phyloP scores from a whole-genome alignment of 37 sponge, comb jelly and placozoan species.

The Axinella damicornis region DNA sequence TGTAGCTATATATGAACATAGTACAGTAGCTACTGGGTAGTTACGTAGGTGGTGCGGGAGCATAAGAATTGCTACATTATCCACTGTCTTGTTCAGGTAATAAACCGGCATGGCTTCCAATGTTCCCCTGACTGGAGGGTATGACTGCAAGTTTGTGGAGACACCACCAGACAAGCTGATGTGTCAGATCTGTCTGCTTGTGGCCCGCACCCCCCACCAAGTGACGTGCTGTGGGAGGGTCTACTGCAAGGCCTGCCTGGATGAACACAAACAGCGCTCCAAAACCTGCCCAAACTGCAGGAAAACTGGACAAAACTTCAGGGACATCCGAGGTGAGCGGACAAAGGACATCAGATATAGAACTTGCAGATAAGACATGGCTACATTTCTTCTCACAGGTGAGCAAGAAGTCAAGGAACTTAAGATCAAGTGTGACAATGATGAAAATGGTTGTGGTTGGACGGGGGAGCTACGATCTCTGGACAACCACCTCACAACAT shows the following conservation, averaged over 20 bases:
- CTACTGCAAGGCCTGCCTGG: conserved; percentile 33
- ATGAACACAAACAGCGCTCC: neutral
- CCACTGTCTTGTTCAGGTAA: too few relatives aligned
- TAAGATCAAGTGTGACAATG: conserved; percentile 5
- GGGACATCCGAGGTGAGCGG: too few relatives aligned
- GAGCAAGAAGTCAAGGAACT: conserved; percentile 1
- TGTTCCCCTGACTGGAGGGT: neutral
- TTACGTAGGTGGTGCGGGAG: too few relatives aligned
- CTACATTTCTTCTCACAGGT: too few relatives aligned
- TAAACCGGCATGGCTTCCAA: neutral
- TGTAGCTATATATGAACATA: too few relatives aligned
- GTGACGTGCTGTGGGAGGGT: conserved; percentile 44
- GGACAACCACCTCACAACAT: conserved; percentile 5
- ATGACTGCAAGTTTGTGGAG: conserved; percentile 40
- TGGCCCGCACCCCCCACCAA: conserved; percentile 29
- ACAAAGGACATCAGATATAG: too few relatives aligned
- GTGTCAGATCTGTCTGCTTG: conserved; percentile 44
- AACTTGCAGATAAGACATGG: too few relatives aligned
- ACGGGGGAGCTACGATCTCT: conserved; percentile 22
- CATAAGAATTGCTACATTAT: too few relatives aligned
- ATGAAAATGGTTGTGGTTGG: conserved; percentile 35
- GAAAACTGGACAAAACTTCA: too few relatives aligned
- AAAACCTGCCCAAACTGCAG: conserved; percentile 32
- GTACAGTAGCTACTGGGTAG: too few relatives aligned
- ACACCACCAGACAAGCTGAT: conserved; percentile 13